phyloP scores from a whole-genome alignment of 2,113 vertebrate species.

The Notothenia coriiceps region DNA sequence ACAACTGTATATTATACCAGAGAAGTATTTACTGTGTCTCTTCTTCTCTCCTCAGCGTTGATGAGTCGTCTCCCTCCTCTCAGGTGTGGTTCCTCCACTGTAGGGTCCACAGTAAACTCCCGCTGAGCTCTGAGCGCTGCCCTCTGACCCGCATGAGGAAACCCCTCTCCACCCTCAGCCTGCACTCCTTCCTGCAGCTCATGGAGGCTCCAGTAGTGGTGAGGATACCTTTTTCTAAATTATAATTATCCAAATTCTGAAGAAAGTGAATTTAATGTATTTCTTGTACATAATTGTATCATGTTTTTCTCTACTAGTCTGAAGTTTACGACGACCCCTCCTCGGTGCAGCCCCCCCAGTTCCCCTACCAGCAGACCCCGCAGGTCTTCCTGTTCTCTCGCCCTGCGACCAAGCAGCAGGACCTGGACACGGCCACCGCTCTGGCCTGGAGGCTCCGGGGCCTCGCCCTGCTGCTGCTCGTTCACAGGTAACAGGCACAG shows the following conservation, averaged over 20 bases:
- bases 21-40: background rate
- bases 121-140: slow-evolving; percentile 81
- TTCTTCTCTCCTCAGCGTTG: slow-evolving; percentile 69
- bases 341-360: slow-evolving; percentile 85
- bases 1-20: too few relatives aligned
- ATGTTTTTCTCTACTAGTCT: slow-evolving; percentile 74
- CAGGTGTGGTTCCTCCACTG: slow-evolving; percentile 92
- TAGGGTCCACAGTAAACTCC: slow-evolving; percentile 35
- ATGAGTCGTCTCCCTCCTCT: slow-evolving; percentile 73
- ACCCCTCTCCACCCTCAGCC: slow-evolving; percentile 87
- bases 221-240: background rate
- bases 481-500: slow-evolving; percentile 86
- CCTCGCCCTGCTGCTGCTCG: slow-evolving; percentile 89
- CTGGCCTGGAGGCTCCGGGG: slow-evolving; percentile 91
- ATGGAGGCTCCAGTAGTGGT: slow-evolving; percentile 94
- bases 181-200: slow-evolving; percentile 92
- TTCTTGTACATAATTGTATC: background rate
- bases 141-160: slow-evolving; percentile 86
- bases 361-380: slow-evolving; percentile 89
- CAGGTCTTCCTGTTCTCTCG: slow-evolving; percentile 92
- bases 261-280: background rate
- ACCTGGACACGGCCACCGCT: slow-evolving; percentile 86
- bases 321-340: slow-evolving; percentile 89
- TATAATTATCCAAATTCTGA: too few relatives aligned
- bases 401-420: slow-evolving; percentile 85